A percentile compares a stretch with the other conserved stretches of the same genome.
Evolutionary conservation across 2,113 vertebrate species (phyloP).

Genomic region (Chascanopsetta lugubris): DNA sequence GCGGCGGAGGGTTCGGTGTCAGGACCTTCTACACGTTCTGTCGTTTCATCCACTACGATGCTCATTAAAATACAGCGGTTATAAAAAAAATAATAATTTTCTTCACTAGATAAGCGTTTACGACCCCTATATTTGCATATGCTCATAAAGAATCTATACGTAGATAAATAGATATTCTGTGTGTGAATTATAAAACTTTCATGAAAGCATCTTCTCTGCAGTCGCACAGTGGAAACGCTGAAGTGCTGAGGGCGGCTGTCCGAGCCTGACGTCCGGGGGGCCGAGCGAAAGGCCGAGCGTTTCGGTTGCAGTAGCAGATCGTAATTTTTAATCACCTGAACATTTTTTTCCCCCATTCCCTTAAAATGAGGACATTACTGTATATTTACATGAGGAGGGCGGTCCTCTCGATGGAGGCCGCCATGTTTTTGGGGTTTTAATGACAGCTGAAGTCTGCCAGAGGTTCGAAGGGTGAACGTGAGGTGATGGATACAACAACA

Average conservation of each 20-base stretch:
- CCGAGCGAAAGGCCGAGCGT: conserved; percentile 65
- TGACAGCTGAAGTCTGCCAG: too few species aligned
- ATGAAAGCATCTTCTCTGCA: conserved; percentile 75
- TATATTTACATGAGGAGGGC: too few species aligned
- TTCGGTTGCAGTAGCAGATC: too few species aligned
- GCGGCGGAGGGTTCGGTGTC: conserved; percentile 54
- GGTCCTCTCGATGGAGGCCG: too few species aligned
- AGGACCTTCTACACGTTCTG: conserved; percentile 76
- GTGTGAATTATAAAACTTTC: conserved; percentile 80
- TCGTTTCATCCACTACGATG: conserved; percentile 66
- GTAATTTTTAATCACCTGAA: too few species aligned
- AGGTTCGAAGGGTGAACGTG: too few species aligned
- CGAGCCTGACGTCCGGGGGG: conserved; percentile 63
- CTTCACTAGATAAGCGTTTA: conserved; percentile 72
- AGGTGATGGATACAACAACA: too few species aligned
- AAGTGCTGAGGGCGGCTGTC: conserved; percentile 51
- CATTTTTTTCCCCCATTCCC: too few species aligned
- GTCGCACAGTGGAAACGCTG: conserved; percentile 62
- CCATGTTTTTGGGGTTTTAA: too few species aligned
- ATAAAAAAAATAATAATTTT: conserved; percentile 84
- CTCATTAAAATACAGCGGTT: conserved; percentile 82
- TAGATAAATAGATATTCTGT: conserved; percentile 86
- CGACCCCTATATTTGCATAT: conserved; percentile 59
- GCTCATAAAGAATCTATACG: conserved; percentile 77
- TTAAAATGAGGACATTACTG: too few species aligned